Evolutionary conservation across 2,888 invertebrate species (phyloP).

Genomic region (Oscheius sp.): DNA sequence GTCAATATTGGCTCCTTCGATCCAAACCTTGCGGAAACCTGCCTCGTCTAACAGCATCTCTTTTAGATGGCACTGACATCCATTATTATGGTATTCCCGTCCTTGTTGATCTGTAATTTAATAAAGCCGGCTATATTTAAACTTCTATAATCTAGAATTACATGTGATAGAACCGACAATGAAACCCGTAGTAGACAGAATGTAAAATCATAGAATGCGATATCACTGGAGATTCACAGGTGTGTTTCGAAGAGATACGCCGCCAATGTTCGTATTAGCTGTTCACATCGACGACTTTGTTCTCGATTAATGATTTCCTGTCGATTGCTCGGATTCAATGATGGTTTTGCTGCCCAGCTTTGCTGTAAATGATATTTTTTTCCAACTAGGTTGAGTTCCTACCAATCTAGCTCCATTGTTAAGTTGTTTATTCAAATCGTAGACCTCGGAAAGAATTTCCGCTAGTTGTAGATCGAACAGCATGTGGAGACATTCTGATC

Average conservation of each 20-base stretch:
- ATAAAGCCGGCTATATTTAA: background rate
- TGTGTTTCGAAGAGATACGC: constrained; percentile 7
- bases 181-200: background rate
- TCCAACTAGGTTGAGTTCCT: background rate
- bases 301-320: constrained; percentile 5
- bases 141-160: background rate
- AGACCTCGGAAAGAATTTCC: constrained; percentile 1
- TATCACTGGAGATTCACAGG: background rate
- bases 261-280: background rate
- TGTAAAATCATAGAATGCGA: background rate
- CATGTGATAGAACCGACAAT: background rate
- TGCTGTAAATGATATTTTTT: constrained; percentile 11
- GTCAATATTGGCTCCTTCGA: constrained; percentile 9
- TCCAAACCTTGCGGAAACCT: constrained; percentile 13
- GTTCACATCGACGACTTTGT: constrained; percentile 14
- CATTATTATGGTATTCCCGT: constrained; percentile 22
- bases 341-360: constrained; percentile 9
- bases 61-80: constrained; percentile 8
- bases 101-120: constrained; percentile 10
- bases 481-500: constrained; percentile 20
- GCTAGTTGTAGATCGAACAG: constrained; percentile 10
- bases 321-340: constrained; percentile 23
- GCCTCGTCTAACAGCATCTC: background rate
- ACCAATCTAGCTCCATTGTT: constrained; percentile 5
- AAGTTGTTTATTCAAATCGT: background rate